Base-by-base conservation (phyloP, 2,797 vertebrate genomes). In the Rhynchonycteris naso region DNA sequence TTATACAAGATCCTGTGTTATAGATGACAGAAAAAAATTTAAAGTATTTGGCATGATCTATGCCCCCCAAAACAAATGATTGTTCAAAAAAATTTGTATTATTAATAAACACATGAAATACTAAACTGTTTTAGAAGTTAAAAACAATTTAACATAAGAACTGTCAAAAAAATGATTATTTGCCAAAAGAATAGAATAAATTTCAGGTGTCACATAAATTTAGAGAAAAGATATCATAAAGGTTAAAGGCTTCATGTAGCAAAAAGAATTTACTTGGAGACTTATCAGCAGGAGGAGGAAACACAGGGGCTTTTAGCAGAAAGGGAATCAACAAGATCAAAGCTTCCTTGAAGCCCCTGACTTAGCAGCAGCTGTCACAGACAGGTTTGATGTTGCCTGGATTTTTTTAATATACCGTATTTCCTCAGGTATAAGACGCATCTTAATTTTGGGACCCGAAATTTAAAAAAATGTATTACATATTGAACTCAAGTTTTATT, bases 321-420 rank as follows among this genome's bases (percentile, higher is more conserved):
- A 72, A 50, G 22, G 8, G n/a, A 83, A 65, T 38, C 38, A 56
- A 18, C 30, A 54, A 66, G 35, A 81, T 58, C 43, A 69, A 83
- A 87, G 56, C 10, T 22, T 78, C 7, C 5, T 6, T 71, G 35
- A 92, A 54, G 69, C 75, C 54, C 47, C 58, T 80, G 50, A 61
- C 52, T 79, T 56, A 65, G 78, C 61, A 65, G 78, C 14, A 84
- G 76, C 43, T 95, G 68, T 88, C 88, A 96, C 91, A 97, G 92
- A 78, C 28, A 93, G 79, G 75, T 63, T 84, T 52, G 19, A 30
- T n/a, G 56, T 35, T 58, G 61, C 58, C 68, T 47, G 33, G 43
- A 75, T 50, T 38, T 66, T 38, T 38, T 94, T 74, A 33, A 65
- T 18, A 28, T 24, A 43, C 43, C 43, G 43, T 43, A 43, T 43